Percentiles rank a stretch among this genome's conserved stretches.
These are phyloP conservation scores for Bubalus kerabau DNA, from an alignment of 2,113 vertebrate genomes.

Conservation along the genomic window DNA sequence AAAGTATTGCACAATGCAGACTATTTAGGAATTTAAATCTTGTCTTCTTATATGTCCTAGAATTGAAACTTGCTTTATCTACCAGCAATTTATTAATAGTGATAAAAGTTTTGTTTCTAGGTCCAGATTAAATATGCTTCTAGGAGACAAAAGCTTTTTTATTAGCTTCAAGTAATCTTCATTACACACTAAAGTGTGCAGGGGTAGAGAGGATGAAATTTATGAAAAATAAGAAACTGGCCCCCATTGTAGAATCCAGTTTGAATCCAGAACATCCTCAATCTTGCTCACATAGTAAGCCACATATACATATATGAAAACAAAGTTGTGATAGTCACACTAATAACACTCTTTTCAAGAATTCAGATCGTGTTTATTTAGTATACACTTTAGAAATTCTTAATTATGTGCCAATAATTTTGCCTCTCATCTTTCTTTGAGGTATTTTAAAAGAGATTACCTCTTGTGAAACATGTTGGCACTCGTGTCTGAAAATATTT, in stretches of 20 bases:
- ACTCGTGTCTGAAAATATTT: not conserved
- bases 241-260: not conserved
- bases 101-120: not conserved
- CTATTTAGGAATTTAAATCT: not conserved
- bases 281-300: not conserved
- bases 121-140: not conserved
- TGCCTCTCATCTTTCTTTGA: not conserved
- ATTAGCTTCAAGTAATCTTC: not conserved
- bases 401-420: not conserved
- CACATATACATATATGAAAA: not conserved
- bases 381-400: not conserved
- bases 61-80: not conserved
- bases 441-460: not conserved
- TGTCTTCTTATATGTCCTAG: not conserved
- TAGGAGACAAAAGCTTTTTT: not conserved
- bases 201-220: not conserved
- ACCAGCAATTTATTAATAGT: not conserved
- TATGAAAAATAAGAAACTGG: not conserved
- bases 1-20: not conserved
- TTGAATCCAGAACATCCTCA: not conserved
- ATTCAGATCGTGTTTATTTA: slow-evolving; percentile 1
- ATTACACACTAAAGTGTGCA: not conserved
- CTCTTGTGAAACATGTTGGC: not conserved
- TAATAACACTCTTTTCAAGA: not conserved
- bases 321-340: not conserved